Conservation (phyloP, 2,888 invertebrate genomes). For the Torymus tubicola region DNA sequence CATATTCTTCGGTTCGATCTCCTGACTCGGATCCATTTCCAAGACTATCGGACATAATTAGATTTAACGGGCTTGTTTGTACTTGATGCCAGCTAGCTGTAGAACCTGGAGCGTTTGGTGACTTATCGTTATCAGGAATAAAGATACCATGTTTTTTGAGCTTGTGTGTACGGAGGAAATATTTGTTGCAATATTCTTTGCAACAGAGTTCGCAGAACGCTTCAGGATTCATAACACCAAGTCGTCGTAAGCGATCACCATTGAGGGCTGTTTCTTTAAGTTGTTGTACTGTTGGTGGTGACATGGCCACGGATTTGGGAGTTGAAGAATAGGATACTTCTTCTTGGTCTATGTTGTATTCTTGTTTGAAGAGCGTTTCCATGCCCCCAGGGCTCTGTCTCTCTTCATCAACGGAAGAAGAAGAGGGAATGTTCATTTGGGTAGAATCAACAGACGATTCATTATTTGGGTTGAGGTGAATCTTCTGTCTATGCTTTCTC, state of each 20-base stretch:
- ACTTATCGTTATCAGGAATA: conserved; percentile 80
- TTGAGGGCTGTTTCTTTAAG: conserved; percentile 85
- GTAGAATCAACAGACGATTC: conserved; percentile 62
- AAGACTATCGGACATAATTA: conserved; percentile 85
- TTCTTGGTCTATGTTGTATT: conserved; percentile 72
- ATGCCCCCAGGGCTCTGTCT: conserved; percentile 70
- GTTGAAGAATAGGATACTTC: conserved; percentile 68
- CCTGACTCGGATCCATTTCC: conserved; percentile 77
- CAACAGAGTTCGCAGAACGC: conserved; percentile 96
- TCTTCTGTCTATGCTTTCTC: conserved; percentile 83
- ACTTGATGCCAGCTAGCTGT: conserved; percentile 77
- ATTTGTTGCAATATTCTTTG: conserved; percentile 95
- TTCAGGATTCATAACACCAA: conserved; percentile 90
- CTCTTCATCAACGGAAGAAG: conserved; percentile 65
- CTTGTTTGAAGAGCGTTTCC: conserved; percentile 72
- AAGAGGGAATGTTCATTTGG: conserved; percentile 52
- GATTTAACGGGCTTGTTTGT: conserved; percentile 87
- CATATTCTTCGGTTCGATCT: conserved; percentile 76
- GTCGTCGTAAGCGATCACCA: conserved; percentile 84
- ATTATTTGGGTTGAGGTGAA: conserved; percentile 78
- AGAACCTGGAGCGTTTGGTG: conserved; percentile 72
- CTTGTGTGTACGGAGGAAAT: conserved; percentile 94
- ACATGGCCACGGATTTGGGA: conserved; percentile 64
- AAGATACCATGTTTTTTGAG: conserved; percentile 94
- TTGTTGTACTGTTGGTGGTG: conserved; percentile 77